Evolutionary conservation across 2,888 invertebrate genomes (phyloP).

Genomic region (Trichopria drosophilae): DNA sequence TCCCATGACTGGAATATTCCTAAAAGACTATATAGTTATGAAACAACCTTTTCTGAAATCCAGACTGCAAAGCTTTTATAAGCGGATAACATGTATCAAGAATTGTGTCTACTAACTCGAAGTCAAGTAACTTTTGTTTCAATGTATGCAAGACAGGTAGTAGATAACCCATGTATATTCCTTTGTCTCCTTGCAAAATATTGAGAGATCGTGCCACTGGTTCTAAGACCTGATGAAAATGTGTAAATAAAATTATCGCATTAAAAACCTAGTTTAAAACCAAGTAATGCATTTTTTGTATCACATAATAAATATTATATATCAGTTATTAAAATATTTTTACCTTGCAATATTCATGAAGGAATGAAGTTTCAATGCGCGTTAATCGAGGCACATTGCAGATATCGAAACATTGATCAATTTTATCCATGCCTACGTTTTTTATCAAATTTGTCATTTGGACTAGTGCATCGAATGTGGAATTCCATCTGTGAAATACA

Average conservation of each 20-base stretch:
- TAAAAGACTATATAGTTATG: not conserved
- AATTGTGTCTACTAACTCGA: not conserved
- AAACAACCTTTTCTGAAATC: not conserved
- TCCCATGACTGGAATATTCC: too few relatives aligned
- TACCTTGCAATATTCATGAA: constrained; percentile 4
- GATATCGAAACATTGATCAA: not conserved
- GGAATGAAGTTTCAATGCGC: not conserved
- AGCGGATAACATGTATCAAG: not conserved
- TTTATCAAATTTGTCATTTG: constrained; percentile 4
- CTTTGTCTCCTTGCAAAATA: constrained; percentile 3
- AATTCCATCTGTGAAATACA: constrained; percentile 1
- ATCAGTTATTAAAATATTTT: constrained; percentile 1
- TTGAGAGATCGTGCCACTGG: constrained; percentile 1
- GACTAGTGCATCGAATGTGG: not conserved
- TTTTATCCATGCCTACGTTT: not conserved
- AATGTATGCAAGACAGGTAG: not conserved
- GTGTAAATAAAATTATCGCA: too few relatives aligned
- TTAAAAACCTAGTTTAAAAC: too few relatives aligned
- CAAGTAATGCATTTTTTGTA: too few relatives aligned
- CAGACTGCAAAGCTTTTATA: not conserved
- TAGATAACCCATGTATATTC: constrained; percentile 1
- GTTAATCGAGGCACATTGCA: constrained; percentile 1
- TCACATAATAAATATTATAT: too few relatives aligned
- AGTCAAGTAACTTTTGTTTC: not conserved
- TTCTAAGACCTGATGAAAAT: constrained; percentile 3